Evolutionary conservation across 35 echinoderm and acorn worm genomes (phyloP).

Genomic region (Heliocidaris erythrogramma): DNA sequence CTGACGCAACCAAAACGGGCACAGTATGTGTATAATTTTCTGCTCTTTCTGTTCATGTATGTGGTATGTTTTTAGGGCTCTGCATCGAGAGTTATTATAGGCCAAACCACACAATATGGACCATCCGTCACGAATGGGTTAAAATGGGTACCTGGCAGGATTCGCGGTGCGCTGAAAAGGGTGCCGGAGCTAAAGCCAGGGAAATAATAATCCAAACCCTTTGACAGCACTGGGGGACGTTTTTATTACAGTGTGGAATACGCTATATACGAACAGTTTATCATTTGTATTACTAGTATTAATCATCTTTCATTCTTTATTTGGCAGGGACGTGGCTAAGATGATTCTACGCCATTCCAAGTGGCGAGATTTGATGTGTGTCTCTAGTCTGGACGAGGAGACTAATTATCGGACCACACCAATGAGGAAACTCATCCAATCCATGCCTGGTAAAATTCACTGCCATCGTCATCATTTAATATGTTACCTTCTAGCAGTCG

Average conservation of each 20-base stretch:
- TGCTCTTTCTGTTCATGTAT: too few relatives aligned
- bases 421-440: conserved; percentile 85
- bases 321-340: conserved; percentile 66
- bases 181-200: background rate
- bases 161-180: background rate
- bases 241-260: background rate
- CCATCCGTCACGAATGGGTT: too few relatives aligned
- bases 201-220: background rate
- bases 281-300: background rate
- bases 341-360: conserved; percentile 66
- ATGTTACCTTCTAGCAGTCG: too few relatives aligned
- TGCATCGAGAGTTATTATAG: too few relatives aligned
- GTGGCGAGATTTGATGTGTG: conserved; percentile 77
- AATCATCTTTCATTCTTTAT: background rate
- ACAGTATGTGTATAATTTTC: too few relatives aligned
- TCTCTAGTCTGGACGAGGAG: conserved; percentile 55
- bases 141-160: too few relatives aligned
- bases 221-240: background rate
- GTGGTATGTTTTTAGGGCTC: too few relatives aligned
- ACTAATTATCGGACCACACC: conserved; percentile 69
- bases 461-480: too few relatives aligned
- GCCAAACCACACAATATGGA: too few relatives aligned
- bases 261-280: background rate
- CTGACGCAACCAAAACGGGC: too few relatives aligned
- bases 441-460: conserved; percentile 77